A percentile compares a stretch with the other conserved stretches of the same genome.
phyloP scores from a whole-genome alignment of 2,113 vertebrate species.

The Delphinus delphis region DNA sequence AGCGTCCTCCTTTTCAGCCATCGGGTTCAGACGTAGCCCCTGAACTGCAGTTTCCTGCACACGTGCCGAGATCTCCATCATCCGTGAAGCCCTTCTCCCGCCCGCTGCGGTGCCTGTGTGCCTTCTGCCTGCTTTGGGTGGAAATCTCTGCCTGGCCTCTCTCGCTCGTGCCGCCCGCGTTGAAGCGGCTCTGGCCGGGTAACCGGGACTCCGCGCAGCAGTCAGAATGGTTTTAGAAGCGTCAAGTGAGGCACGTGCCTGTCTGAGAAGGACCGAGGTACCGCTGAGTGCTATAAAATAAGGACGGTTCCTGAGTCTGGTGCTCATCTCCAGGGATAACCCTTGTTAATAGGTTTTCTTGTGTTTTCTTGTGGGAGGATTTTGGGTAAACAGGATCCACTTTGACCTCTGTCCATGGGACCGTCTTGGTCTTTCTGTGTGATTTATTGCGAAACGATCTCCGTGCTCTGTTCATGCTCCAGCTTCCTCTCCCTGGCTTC shows the following conservation, averaged over 20 bases:
- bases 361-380: not conserved
- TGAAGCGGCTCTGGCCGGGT: not conserved
- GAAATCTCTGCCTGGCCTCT: not conserved
- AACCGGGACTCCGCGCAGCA: not conserved
- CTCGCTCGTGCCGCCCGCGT: not conserved
- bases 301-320: no score
- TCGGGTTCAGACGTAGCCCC: not conserved
- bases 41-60: not conserved
- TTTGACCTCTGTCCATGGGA: fast-evolving
- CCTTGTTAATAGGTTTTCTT: no score
- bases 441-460: fast-evolving
- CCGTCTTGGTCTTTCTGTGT: not conserved
- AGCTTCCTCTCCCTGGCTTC: not conserved
- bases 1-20: not conserved
- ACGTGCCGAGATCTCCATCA: fast-evolving
- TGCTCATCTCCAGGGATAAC: not conserved
- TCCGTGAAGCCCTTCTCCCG: not conserved
- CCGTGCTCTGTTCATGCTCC: no score
- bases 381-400: no score
- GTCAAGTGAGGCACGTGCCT: fast-evolving
- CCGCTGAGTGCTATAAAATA: not conserved
- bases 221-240: not conserved
- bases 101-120: fast-evolving
- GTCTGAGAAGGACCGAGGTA: not conserved
- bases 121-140: not conserved